Conservation (phyloP, 2,888 invertebrate species). For the Caenorhabditis sp. region DNA sequence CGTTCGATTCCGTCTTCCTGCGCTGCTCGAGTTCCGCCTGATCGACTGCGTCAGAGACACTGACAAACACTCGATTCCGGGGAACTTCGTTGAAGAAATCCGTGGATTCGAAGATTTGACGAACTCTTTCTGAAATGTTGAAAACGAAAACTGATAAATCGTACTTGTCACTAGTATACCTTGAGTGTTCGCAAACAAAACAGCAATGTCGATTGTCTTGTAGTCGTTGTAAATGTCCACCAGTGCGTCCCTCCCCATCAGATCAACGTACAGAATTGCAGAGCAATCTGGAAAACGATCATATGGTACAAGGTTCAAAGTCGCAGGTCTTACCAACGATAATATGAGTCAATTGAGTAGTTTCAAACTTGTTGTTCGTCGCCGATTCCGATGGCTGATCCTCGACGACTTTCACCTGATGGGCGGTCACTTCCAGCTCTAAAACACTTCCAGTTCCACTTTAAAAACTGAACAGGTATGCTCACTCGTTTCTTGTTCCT, state of each 20-base stretch:
- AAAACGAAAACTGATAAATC: no score
- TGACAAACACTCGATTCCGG: constrained; percentile 71
- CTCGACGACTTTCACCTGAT: constrained; percentile 45
- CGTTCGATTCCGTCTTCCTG: constrained; percentile 24
- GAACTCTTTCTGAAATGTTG: constrained; percentile 71
- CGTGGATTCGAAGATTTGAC: constrained; percentile 74
- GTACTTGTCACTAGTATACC: no score
- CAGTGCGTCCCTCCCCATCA: constrained; percentile 79
- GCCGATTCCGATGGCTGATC: constrained; percentile 44
- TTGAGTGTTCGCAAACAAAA: constrained; percentile 76
- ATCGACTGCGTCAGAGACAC: constrained; percentile 75
- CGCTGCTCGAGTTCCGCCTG: constrained; percentile 68
- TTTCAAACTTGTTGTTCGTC: constrained; percentile 25
- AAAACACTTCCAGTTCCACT: constrained; percentile 10
- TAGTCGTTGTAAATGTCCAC: constrained; percentile 71
- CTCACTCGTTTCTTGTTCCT: constrained; percentile 37
- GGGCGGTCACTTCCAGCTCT: constrained; percentile 62
- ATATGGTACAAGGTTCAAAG: no score
- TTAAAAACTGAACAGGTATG: no score
- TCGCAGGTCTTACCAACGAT: no score
- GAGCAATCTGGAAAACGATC: no score
- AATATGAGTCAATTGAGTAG: constrained; percentile 72
- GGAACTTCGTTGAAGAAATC: constrained; percentile 77
- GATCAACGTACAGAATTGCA: constrained; percentile 78
- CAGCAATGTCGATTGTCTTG: constrained; percentile 69